phyloP scores from a whole-genome alignment of 2,113 vertebrate species.

The Ptyas mucosa region DNA sequence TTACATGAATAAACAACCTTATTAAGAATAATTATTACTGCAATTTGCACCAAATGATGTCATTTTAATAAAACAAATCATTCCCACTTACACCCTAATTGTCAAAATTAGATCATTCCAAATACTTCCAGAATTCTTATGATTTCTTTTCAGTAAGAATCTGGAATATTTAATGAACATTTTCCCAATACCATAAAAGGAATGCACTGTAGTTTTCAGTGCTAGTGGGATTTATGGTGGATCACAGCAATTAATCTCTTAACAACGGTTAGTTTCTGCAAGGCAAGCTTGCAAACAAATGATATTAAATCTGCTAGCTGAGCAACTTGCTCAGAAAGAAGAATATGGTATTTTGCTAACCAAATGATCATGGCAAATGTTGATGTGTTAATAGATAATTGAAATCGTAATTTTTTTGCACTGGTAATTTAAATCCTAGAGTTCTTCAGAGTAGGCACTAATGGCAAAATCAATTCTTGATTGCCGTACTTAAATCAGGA shows the following conservation, averaged over 20 bases:
- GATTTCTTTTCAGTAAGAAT: slow-evolving; percentile 17
- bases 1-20: not conserved
- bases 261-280: not conserved
- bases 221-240: slow-evolving; percentile 27
- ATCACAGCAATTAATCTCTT: slow-evolving; percentile 30
- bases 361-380: not conserved
- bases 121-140: not conserved
- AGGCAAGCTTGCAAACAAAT: slow-evolving; percentile 4
- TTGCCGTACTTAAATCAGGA: not conserved
- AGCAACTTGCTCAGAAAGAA: slow-evolving; percentile 23
- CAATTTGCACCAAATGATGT: too few relatives aligned
- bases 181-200: not conserved
- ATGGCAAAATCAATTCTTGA: not conserved
- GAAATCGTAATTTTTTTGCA: slow-evolving; percentile 4
- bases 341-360: not conserved
- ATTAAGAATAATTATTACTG: not conserved
- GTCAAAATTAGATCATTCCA: not conserved
- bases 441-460: not conserved
- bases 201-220: not conserved
- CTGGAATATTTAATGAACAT: not conserved
- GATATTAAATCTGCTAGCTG: not conserved
- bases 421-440: not conserved
- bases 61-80: not conserved
- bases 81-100: not conserved
- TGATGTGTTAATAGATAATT: not conserved